Conservation (phyloP, 2,113 vertebrate genomes). For the Paedocypris sp. region DNA sequence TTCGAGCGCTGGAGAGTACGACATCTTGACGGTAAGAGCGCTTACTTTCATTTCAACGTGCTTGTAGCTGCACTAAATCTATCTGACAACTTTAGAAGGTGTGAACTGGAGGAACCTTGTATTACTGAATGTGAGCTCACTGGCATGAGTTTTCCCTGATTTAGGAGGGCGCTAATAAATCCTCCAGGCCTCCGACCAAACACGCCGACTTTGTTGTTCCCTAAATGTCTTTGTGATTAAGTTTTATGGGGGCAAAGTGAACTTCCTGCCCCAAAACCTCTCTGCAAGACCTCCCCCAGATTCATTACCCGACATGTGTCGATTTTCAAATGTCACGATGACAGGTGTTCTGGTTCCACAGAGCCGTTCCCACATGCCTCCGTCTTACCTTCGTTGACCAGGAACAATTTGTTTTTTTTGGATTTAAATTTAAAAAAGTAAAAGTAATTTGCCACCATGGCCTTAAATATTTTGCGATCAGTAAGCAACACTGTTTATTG, state of each 20-base stretch:
- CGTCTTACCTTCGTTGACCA: neutral
- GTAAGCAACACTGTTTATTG: no score
- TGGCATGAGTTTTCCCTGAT: neutral
- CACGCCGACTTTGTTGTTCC: neutral
- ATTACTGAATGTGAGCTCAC: neutral
- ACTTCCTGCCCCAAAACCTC: constrained; percentile 2
- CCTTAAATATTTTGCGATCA: no score
- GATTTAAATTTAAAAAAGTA: no score
- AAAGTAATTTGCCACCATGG: no score
- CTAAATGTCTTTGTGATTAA: neutral
- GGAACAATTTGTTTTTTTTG: no score
- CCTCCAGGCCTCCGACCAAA: neutral
- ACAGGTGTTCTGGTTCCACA: constrained; percentile 16
- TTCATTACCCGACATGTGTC: constrained; percentile 14
- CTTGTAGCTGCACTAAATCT: neutral
- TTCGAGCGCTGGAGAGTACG: constrained; percentile 83
- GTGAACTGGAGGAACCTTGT: neutral
- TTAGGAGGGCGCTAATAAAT: neutral
- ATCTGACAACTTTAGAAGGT: neutral
- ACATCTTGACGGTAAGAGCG: constrained; percentile 83
- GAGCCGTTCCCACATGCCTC: neutral
- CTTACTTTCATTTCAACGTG: neutral
- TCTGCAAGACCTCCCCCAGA: constrained; percentile 1
- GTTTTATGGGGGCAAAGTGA: neutral
- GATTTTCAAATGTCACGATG: neutral